phyloP scores from a whole-genome alignment of 2,113 vertebrate species.

The Halichoerus grypus region DNA sequence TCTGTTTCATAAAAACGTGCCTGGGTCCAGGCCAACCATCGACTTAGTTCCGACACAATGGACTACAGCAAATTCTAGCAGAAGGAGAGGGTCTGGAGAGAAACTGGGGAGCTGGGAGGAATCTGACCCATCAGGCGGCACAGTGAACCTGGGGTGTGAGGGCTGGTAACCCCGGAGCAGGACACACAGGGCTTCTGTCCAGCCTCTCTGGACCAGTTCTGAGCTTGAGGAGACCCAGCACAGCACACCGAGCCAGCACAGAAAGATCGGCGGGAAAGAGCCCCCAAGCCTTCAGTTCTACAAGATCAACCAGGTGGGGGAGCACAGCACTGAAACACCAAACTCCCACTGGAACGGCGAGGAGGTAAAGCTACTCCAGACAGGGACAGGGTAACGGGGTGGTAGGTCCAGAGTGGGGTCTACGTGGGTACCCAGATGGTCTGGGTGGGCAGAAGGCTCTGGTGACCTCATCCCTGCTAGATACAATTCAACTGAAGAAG shows the following conservation, averaged over 20 bases:
- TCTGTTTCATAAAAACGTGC: background rate
- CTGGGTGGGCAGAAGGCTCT: background rate
- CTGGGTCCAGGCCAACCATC: background rate
- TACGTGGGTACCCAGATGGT: background rate
- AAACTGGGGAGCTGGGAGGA: background rate
- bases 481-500: background rate
- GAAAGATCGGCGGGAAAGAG: background rate
- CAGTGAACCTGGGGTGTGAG: rapidly evolving
- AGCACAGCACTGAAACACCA: background rate
- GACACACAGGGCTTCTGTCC: background rate
- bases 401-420: rapidly evolving
- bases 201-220: no score
- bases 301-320: background rate
- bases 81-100: background rate
- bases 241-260: background rate
- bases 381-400: background rate
- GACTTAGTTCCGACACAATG: background rate
- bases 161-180: background rate
- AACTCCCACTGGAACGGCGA: background rate
- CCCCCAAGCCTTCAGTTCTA: no score
- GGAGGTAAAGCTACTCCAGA: background rate
- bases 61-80: background rate
- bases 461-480: background rate
- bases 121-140: background rate
- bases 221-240: background rate